Evolutionary conservation across 1,140 invertebrate species (phyloP), one percentile per base, ranked within the genome.

Genomic region (Melipona quadrifasciata): DNA sequence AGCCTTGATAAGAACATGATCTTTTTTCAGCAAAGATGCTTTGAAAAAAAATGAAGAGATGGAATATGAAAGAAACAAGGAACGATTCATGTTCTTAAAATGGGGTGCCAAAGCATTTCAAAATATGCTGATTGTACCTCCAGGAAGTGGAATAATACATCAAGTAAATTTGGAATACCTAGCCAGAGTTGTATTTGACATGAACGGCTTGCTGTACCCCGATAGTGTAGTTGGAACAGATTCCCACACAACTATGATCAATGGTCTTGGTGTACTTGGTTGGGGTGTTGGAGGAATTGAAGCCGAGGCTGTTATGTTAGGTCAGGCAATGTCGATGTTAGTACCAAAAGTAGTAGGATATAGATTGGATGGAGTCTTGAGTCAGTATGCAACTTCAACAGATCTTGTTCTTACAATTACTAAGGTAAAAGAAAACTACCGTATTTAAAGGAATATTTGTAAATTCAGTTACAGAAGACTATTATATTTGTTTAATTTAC

Each of bases 181-280:
- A 67, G 99, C 98, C 0, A 95, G 99, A 82, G 98, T 99, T n/a
- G 99, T 99, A 3, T 99, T 99, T 92, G 96, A 96, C 55, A 96
- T 96, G 6, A 95, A 96, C 34, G 94, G 96, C 81, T 86, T 95
- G 61, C 93, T 99, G 2, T 99, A 99, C 93, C 99, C 99, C 0
- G 99, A 99, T 93, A 98, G 98, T 79, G 96, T 99, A 58, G 99
- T 99, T n/a, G 99, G 99, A 19, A 99, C 99, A 0, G 99, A 99
- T 95, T 99, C 98, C 12, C 99, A 99, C 91, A 99, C 99, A 14
- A 99, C 99, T 2, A 99, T 99, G 99, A 99, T 99, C 74, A 99
- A 99, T 93, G 99, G 99, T 2, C 94, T 97, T 24, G 97, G 97
- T 27, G 96, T 97, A 14, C 94, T 97, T 57, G 97, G 97, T 24